These are phyloP conservation scores for Synergus umbraculus DNA, from an alignment of 2,888 invertebrate species.

Conservation along the genomic window DNA sequence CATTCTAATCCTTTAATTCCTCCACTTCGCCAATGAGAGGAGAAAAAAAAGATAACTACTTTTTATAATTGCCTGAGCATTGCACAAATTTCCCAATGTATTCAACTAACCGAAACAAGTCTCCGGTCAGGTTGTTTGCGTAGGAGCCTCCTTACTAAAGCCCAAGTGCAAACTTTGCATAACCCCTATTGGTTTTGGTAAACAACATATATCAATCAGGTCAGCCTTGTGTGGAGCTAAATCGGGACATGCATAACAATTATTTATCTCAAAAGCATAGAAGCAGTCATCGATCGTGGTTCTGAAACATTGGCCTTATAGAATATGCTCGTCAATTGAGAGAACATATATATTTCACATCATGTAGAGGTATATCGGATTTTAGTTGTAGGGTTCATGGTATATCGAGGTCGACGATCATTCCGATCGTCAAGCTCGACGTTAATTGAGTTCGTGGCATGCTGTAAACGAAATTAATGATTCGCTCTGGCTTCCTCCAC, in stretches of 20 bases:
- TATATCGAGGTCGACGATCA: slow-evolving; percentile 57
- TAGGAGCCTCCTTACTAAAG: slow-evolving; percentile 10
- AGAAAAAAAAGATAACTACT: neutral
- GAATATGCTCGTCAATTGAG: neutral
- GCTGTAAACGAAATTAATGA: slow-evolving; percentile 72
- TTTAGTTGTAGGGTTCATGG: neutral
- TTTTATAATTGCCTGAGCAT: neutral
- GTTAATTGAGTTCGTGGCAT: slow-evolving; percentile 73
- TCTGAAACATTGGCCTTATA: neutral
- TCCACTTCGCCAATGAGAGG: neutral
- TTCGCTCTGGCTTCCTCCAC: slow-evolving; percentile 58
- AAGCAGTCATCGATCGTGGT: neutral
- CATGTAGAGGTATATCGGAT: neutral
- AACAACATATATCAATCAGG: slow-evolving; percentile 38
- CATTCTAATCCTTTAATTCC: too few species aligned
- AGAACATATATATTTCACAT: neutral
- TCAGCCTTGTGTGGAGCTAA: slow-evolving; percentile 10
- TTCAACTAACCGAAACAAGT: slow-evolving; percentile 18
- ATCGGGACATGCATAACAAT: slow-evolving; percentile 28
- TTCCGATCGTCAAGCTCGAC: slow-evolving; percentile 69
- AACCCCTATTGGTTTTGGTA: slow-evolving; percentile 25
- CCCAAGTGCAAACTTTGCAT: slow-evolving; percentile 30
- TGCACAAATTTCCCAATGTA: neutral
- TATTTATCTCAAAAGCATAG: slow-evolving; percentile 23
- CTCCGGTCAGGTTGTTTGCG: slow-evolving; percentile 15